Evolutionary conservation across 2,888 invertebrate species (phyloP), one percentile per base, ranked within the genome.

Genomic region (Azorinus chamasolen): DNA sequence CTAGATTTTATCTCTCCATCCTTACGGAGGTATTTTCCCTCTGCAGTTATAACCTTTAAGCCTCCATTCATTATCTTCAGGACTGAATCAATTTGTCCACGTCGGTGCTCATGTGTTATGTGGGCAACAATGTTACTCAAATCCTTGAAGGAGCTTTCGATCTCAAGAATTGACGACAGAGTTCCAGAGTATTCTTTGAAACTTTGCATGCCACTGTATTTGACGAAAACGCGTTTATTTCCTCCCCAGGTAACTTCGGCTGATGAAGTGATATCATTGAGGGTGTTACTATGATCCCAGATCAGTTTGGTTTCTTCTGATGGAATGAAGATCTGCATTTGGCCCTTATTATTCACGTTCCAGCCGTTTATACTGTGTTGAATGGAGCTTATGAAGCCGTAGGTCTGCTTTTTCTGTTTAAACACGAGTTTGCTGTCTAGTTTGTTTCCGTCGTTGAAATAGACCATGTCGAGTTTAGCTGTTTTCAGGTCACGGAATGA

Each of bases 271-370:
- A 87, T 68, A 51, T 83, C 71, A 20, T 62, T 68, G 0, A 55
- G 51, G 8, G 83, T 73, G 59, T 79, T 82, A 10, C 59, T 64
- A 65, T 88, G 88, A 50, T 80, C 54, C 90, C 90, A 89, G 5
- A 41, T 78, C 10, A 83, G 65, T 32, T 51, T 62, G 10, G 85
- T 37, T 6, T 54, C 65, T 16, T 78, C 71, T 41, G 70, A 54
- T 58, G 88, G 87, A 16, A 79, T 68, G n/a, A 39, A 53, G 1
- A 89, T n/a, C 0, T 14, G 66, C 8, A 89, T 45, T 10, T 83
- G 72, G 2, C 89, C 89, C 41, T 70, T 84, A 64, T 83, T 88
- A 45, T 72, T 71, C 0, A 87, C 10, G 16, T 80, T 68, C 70
- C 57, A 79, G 25, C 80, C 80, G 43, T 58, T 61, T 16, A 58